phyloP scores from a whole-genome alignment of 2,888 invertebrate species.

The Agrochola macilenta region DNA sequence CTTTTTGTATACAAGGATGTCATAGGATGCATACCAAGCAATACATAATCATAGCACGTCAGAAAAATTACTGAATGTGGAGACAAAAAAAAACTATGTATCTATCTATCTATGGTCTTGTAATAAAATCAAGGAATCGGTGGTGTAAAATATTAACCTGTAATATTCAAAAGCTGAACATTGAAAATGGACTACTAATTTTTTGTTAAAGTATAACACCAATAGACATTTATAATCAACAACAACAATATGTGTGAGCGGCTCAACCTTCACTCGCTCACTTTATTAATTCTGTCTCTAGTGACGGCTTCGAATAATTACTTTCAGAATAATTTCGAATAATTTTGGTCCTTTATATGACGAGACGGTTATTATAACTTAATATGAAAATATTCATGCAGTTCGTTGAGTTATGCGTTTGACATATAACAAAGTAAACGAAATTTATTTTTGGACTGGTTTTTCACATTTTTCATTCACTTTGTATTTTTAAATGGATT shows the following conservation, averaged over 20 bases:
- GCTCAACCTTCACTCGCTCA: slow-evolving; percentile 4
- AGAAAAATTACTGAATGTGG: too few species aligned
- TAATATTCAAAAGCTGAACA: too few species aligned
- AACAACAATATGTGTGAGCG: background rate
- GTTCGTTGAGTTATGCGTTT: slow-evolving; percentile 5
- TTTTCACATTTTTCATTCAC: background rate
- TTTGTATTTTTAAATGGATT: slow-evolving; percentile 29
- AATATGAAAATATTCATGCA: slow-evolving; percentile 7
- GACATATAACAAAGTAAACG: slow-evolving; percentile 21
- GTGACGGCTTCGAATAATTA: slow-evolving; percentile 35
- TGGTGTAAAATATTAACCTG: too few species aligned
- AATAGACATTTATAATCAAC: background rate
- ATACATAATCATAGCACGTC: too few species aligned
- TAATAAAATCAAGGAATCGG: too few species aligned
- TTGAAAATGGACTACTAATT: too few species aligned
- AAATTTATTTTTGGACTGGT: slow-evolving; percentile 5
- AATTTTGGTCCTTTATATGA: slow-evolving; percentile 5
- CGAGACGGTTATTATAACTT: background rate
- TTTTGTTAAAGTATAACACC: too few species aligned
- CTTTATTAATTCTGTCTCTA: slow-evolving; percentile 22
- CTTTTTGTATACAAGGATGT: too few species aligned
- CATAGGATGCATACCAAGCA: too few species aligned
- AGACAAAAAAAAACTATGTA: too few species aligned
- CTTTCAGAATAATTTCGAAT: slow-evolving; percentile 30
- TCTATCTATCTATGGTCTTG: too few species aligned